A percentile compares a stretch with the other conserved stretches of the same genome.
These are phyloP conservation scores for Unio pictorum DNA, from an alignment of 2,888 invertebrate species.

Conservation along the genomic window DNA sequence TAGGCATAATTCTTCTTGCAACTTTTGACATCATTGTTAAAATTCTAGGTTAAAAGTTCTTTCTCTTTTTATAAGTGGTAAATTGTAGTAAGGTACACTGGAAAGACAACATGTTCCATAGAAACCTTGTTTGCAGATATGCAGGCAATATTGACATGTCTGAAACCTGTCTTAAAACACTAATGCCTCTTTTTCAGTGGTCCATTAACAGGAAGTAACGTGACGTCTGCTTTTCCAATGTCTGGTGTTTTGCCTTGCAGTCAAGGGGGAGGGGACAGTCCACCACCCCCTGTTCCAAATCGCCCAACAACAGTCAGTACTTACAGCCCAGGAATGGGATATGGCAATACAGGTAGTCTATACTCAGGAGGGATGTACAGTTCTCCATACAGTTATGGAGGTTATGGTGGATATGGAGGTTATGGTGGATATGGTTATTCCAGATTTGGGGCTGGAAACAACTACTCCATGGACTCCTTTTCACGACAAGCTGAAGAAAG, in stretches of 20 bases:
- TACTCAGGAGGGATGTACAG: constrained; percentile 34
- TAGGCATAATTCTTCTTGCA: no score
- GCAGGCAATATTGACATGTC: no score
- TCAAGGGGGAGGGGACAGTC: constrained; percentile 26
- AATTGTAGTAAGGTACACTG: no score
- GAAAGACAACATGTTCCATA: no score
- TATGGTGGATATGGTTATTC: constrained; percentile 49
- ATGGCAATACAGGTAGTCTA: constrained; percentile 12
- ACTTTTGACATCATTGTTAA: no score
- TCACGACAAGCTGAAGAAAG: constrained; percentile 92
- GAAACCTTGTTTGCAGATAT: no score
- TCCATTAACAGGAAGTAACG: constrained; percentile 8
- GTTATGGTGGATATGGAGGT: constrained; percentile 18
- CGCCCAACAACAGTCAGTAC: constrained; percentile 29
- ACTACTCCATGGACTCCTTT: constrained; percentile 70
- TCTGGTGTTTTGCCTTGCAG: constrained; percentile 14
- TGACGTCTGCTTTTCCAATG: neutral
- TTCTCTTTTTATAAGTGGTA: no score
- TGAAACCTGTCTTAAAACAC: neutral
- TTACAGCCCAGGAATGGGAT: constrained; percentile 19
- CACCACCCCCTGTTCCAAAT: constrained; percentile 48
- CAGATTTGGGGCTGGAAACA: constrained; percentile 38
- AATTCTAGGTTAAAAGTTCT: no score
- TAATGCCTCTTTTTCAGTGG: constrained; percentile 20
- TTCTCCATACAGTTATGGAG: constrained; percentile 35